Percentiles rank a stretch among this genome's conserved stretches.
Conservation (phyloP, 2,797 vertebrate genomes). For the Pachyuromys duprasi region DNA sequence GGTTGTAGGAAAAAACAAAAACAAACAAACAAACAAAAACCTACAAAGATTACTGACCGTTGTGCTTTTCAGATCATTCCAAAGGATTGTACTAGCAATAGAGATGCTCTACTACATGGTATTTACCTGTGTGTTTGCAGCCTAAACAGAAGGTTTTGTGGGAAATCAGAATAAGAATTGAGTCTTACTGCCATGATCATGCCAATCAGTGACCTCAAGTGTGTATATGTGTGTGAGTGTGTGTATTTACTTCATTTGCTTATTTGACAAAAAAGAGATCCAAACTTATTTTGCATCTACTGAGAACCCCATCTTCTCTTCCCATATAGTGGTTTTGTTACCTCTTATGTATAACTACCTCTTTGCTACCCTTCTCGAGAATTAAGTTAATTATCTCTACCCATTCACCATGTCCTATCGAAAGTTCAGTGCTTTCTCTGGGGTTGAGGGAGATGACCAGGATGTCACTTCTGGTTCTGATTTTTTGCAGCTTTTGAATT, state of each 20-base stretch:
- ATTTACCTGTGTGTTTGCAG: neutral
- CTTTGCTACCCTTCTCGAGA: neutral
- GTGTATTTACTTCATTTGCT: neutral
- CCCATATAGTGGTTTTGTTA: neutral
- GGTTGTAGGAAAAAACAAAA: neutral
- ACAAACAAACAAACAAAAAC: neutral
- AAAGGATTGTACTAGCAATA: neutral
- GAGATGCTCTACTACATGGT: neutral
- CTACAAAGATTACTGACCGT: neutral
- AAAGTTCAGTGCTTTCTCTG: neutral
- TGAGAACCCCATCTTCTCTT: neutral
- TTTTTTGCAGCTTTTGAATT: neutral
- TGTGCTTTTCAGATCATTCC: neutral
- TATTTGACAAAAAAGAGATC: neutral
- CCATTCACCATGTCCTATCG: neutral
- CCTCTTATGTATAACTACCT: neutral
- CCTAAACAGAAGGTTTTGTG: neutral
- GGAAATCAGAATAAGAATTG: neutral
- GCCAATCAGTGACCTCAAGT: neutral
- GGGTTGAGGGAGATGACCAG: neutral
- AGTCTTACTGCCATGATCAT: neutral
- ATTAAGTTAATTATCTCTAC: constrained; percentile 45
- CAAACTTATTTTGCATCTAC: neutral
- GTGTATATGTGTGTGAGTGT: no score
- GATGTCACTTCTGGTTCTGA: neutral